Evolutionary conservation across 2,888 invertebrate genomes (phyloP).

Genomic region (Noctua pronuba): DNA sequence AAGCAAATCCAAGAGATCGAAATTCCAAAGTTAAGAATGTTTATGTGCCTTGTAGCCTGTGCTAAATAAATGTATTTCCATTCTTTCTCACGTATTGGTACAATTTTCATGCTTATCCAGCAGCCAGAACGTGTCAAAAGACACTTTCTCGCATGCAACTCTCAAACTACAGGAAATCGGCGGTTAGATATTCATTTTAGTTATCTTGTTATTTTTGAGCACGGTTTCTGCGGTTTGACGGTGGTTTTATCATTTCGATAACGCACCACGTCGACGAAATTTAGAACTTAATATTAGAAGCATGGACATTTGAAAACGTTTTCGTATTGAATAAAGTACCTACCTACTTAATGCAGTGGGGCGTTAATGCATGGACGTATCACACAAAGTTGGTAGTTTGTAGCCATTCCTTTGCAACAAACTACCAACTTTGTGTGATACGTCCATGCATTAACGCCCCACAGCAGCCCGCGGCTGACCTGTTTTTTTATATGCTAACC

Average conservation of each 20-base stretch:
- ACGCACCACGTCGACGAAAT: neutral
- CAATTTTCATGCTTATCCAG: neutral
- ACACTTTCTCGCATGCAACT: conserved; percentile 1
- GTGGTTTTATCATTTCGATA: conserved; percentile 26
- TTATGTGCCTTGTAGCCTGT: neutral
- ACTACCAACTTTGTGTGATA: too few relatives aligned
- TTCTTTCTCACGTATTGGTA: neutral
- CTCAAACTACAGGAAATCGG: conserved; percentile 25
- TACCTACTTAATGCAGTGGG: too few relatives aligned
- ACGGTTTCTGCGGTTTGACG: conserved; percentile 45
- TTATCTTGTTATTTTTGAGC: conserved; percentile 9
- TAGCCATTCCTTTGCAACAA: conserved; percentile 1
- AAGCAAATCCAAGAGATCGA: neutral
- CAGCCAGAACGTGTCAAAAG: conserved; percentile 8
- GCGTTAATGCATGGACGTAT: neutral
- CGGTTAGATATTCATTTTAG: neutral
- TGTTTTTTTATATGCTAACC: neutral
- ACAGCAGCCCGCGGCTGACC: neutral
- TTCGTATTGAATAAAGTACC: neutral
- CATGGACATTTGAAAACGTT: neutral
- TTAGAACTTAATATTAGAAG: neutral
- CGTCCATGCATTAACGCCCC: too few relatives aligned
- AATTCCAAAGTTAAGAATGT: neutral
- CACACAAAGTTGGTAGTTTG: too few relatives aligned
- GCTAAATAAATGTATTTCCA: neutral